Base-by-base conservation (phyloP, 2,113 vertebrate genomes). In the Pedetes capensis region DNA sequence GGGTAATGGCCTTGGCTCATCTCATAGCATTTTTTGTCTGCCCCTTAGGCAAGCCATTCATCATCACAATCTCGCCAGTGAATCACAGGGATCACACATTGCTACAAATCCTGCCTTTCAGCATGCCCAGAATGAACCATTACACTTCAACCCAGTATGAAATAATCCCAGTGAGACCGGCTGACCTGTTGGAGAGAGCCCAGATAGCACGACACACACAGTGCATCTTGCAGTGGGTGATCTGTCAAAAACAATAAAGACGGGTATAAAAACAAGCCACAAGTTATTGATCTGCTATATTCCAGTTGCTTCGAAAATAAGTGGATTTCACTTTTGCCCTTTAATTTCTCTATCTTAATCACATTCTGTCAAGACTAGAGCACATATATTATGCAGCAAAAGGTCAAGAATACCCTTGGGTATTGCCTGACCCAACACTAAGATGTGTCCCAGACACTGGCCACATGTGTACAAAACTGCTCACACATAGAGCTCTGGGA, bases 341-440 rank as follows among this genome's bases (percentile, higher is more conserved):
- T 97, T 97, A 93, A 97, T 97, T 96, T 97, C 78, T 96, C 94
- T 32, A 66, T 96, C 57, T 98, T 95, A 87, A 96, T 97, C 93
- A 92, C 42, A 69, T 27, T 61, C 92, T 97, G 71, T 93, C 91
- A 93, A 80, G 32, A 69, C 47, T 89, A 29, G 78, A 74, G 44
- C 68, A 64, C 27, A 69, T 22, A 12, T 64, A 75, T 39, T 55
- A 97, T 95, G 29, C 90, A 87, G 9, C 74, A 86, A 79, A 96
- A 59, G 66, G 83, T 89, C 93, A 76, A 51, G 78, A 87, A 42
- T 72, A 69, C 53, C 76, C 90, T 72, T 27, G 55, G 59, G 97
- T 64, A 27, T 29, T 87, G 13, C 57, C 91, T 92, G 80, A 72
- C 87, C 47, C 69, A 47, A 55, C 0, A 11, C 5, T 6, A n/a